A percentile compares a stretch with the other conserved stretches of the same genome.
Conservation (phyloP, 2,113 vertebrate species). For the Hippopotamus amphibius region DNA sequence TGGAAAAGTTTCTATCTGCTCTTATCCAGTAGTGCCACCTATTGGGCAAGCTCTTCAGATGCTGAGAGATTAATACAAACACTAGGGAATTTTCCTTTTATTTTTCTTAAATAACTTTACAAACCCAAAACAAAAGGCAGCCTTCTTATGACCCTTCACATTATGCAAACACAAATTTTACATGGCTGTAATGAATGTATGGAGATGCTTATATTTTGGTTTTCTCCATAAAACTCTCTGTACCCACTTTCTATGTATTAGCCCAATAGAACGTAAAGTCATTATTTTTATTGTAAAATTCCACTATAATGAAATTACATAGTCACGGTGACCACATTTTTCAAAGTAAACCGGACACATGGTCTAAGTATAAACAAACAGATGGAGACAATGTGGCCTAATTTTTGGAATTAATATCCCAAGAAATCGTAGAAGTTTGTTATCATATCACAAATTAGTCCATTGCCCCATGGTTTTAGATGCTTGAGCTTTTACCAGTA, state of each 20-base stretch:
- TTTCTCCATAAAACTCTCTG: constrained; percentile 23
- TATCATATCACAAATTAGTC: neutral
- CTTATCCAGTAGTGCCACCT: constrained; percentile 84
- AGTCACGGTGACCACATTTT: neutral
- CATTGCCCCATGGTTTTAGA: constrained; percentile 10
- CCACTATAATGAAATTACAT: neutral
- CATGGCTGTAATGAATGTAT: neutral
- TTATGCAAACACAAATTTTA: constrained; percentile 26
- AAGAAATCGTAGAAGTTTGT: constrained; percentile 36
- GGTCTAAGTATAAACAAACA: neutral
- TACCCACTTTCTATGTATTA: neutral
- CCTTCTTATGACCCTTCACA: neutral
- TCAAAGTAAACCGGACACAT: constrained; percentile 6
- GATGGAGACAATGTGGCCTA: neutral
- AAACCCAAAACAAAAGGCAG: constrained; percentile 29
- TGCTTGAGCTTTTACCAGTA: neutral
- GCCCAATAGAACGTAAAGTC: neutral
- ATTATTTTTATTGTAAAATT: constrained; percentile 33
- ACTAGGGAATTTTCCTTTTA: neutral
- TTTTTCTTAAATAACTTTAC: constrained; percentile 46
- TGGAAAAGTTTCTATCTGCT: constrained; percentile 52
- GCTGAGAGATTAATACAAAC: neutral
- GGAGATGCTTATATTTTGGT: neutral
- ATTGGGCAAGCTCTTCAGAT: constrained; percentile 71
- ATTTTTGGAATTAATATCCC: constrained; percentile 27